These are phyloP conservation scores for Agonopterix arenella DNA, from an alignment of 2,888 invertebrate genomes.

Conservation along the genomic window DNA sequence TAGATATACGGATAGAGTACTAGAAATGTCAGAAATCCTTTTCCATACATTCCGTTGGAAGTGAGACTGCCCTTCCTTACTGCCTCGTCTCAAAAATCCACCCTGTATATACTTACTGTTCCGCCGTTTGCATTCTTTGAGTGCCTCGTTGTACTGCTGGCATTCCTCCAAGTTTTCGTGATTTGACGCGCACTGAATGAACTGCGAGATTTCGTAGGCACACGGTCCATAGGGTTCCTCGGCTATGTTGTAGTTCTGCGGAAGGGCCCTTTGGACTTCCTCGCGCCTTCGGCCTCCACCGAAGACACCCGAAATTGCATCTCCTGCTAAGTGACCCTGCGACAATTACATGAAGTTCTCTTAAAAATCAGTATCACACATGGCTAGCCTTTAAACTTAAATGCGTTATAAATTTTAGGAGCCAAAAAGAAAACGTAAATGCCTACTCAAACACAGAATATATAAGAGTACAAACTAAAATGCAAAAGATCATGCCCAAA, in stretches of 20 bases:
- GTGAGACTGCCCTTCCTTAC: no score
- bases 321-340: constrained; percentile 92
- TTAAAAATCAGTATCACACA: no score
- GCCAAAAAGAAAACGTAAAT: no score
- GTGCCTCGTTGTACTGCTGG: constrained; percentile 95
- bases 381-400: no score
- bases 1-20: no score
- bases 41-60: no score
- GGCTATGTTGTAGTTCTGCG: constrained; percentile 45
- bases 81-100: no score
- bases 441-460: no score
- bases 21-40: no score
- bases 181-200: constrained; percentile 92
- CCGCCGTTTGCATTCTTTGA: constrained; percentile 92
- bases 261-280: constrained; percentile 44
- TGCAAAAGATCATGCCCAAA: no score
- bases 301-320: constrained; percentile 82
- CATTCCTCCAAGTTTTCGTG: constrained; percentile 88
- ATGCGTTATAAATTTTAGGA: no score
- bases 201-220: constrained; percentile 95
- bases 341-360: neutral
- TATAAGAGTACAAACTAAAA: no score
- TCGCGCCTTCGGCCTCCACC: constrained; percentile 40
- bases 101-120: constrained; percentile 73
- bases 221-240: constrained; percentile 85